Evolutionary conservation across 1,140 invertebrate genomes (phyloP).

Genomic region (Nomia melanderi): DNA sequence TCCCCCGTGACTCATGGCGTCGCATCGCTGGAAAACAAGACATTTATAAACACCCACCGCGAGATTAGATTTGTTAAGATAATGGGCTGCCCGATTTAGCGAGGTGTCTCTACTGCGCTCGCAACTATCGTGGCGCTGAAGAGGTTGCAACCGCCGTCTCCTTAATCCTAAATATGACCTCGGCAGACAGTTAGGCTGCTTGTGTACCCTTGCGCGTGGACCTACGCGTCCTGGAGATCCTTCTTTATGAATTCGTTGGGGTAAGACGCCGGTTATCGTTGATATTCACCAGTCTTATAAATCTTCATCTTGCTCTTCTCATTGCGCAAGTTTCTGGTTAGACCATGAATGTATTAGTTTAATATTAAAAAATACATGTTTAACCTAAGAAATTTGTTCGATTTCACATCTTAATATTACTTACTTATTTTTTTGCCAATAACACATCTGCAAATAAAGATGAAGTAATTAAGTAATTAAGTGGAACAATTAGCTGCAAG

Average conservation of each 20-base stretch:
- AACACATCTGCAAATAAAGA: no score
- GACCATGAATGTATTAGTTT: not conserved
- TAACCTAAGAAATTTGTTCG: no score
- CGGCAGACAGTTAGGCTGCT: constrained; percentile 46
- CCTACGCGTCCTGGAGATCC: constrained; percentile 43
- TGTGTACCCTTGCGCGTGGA: constrained; percentile 29
- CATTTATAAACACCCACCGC: constrained; percentile 81
- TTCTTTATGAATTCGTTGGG: constrained; percentile 52
- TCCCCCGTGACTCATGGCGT: constrained; percentile 29
- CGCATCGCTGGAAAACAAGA: constrained; percentile 78
- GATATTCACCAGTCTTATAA: not conserved
- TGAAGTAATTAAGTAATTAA: no score
- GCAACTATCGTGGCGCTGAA: constrained; percentile 55
- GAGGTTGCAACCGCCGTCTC: constrained; percentile 65
- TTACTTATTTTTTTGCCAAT: no score
- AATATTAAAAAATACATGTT: no score
- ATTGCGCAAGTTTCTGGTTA: not conserved
- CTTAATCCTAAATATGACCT: constrained; percentile 75
- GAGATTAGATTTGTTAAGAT: constrained; percentile 82
- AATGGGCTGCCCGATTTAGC: constrained; percentile 76
- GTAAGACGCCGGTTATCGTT: constrained; percentile 34
- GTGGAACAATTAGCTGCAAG: no score
- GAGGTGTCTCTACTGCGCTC: constrained; percentile 40
- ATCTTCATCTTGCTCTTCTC: not conserved
- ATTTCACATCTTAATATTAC: no score